Evolutionary conservation across 2,888 invertebrate species (phyloP).

Genomic region (Andrena trimmerana): DNA sequence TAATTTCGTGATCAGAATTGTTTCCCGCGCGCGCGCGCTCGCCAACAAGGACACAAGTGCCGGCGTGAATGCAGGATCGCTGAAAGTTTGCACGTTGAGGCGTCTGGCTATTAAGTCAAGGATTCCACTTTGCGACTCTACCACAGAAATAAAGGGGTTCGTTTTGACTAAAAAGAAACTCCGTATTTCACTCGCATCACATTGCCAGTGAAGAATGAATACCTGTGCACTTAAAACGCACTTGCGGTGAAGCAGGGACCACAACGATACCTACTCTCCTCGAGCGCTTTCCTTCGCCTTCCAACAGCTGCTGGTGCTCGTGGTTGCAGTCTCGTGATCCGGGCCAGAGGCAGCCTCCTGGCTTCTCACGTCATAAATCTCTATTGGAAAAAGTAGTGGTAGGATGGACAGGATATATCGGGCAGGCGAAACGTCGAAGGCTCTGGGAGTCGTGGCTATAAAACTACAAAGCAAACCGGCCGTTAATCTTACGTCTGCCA

Average conservation of each 20-base stretch:
- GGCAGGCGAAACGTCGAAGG: constrained; percentile 35
- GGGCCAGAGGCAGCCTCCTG: not conserved
- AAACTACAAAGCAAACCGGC: constrained; percentile 73
- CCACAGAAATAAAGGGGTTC: no score
- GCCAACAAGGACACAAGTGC: not conserved
- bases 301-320: not conserved
- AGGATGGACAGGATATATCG: constrained; percentile 15
- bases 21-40: not conserved
- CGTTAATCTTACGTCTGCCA: constrained; percentile 74
- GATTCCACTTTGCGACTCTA: no score
- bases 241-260: no score
- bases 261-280: no score
- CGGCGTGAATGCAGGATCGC: constrained; percentile 3
- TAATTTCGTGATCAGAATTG: constrained; percentile 28
- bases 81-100: not conserved
- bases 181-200: no score
- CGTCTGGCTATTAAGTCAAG: not conserved
- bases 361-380: constrained; percentile 28
- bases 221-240: no score
- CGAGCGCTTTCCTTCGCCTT: not conserved
- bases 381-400: constrained; percentile 8
- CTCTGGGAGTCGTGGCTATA: constrained; percentile 22
- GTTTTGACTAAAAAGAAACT: no score
- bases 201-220: no score
- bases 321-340: not conserved